These are phyloP conservation scores for Neopipo cinnamomea DNA, from an alignment of 2,113 vertebrate genomes.

Conservation along the genomic window DNA sequence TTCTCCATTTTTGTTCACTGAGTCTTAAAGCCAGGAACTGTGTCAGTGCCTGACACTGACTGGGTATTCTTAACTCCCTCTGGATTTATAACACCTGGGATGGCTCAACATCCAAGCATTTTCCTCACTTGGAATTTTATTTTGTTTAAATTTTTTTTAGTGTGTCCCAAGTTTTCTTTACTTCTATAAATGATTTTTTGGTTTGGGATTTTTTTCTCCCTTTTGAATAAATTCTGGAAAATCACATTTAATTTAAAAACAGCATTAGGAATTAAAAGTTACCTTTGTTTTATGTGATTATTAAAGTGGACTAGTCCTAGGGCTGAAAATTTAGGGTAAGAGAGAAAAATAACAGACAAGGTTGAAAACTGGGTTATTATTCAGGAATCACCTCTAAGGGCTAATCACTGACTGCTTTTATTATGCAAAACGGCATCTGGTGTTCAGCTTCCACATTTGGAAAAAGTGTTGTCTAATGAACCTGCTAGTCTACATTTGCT, in stretches of 20 bases:
- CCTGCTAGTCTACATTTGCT: slow-evolving; percentile 22
- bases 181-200: neutral
- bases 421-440: slow-evolving; percentile 67
- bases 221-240: neutral
- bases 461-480: slow-evolving; percentile 57
- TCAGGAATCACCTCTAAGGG: slow-evolving; percentile 47
- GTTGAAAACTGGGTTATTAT: slow-evolving; percentile 51
- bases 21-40: neutral
- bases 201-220: neutral
- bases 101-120: neutral
- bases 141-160: neutral
- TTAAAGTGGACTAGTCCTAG: neutral
- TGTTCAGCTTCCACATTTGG: slow-evolving; percentile 42
- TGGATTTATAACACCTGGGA: neutral
- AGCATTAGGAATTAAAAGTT: neutral
- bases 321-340: neutral
- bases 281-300: neutral
- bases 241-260: neutral
- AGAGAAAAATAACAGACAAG: slow-evolving; percentile 10
- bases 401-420: slow-evolving; percentile 56
- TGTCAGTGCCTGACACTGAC: neutral
- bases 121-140: neutral
- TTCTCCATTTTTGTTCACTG: neutral
- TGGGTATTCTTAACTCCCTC: neutral
- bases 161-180: neutral